Percentiles rank a stretch among this genome's conserved stretches.
Conservation (phyloP, 2,797 vertebrate species). For the Myiotriccus ornatus region DNA sequence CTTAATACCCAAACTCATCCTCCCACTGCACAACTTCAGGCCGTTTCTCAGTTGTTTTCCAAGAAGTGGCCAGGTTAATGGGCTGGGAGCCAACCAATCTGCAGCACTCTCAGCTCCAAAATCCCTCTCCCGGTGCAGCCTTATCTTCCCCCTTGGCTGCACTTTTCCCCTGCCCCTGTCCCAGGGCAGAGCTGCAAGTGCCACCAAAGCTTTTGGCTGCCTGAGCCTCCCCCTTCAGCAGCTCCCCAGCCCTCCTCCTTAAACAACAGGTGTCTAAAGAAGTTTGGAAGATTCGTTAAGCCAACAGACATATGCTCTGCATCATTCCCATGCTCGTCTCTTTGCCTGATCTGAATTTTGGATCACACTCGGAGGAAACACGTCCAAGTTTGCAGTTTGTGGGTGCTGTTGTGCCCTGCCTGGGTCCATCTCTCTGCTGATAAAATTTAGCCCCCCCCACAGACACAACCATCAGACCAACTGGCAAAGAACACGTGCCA, state of each 20-base stretch:
- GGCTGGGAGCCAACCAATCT: neutral
- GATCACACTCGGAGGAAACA: neutral
- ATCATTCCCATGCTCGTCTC: neutral
- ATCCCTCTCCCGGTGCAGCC: fast-evolving
- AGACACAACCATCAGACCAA: neutral
- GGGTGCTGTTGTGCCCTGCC: neutral
- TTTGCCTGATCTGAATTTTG: neutral
- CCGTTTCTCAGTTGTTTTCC: neutral
- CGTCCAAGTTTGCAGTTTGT: neutral
- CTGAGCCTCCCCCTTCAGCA: neutral
- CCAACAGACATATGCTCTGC: neutral
- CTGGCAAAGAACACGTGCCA: neutral
- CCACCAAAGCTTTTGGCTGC: neutral
- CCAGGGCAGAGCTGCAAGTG: neutral
- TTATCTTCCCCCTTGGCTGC: fast-evolving
- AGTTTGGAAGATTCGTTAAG: neutral
- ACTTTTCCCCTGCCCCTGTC: neutral
- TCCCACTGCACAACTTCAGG: neutral
- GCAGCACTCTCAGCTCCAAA: neutral
- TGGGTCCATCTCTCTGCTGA: neutral
- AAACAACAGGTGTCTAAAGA: neutral
- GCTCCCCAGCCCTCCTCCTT: neutral
- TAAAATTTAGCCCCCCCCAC: neutral
- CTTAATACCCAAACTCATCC: neutral
- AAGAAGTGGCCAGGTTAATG: neutral